Evolutionary conservation across 2,888 invertebrate species (phyloP).

Genomic region (Nycteola revayana): DNA sequence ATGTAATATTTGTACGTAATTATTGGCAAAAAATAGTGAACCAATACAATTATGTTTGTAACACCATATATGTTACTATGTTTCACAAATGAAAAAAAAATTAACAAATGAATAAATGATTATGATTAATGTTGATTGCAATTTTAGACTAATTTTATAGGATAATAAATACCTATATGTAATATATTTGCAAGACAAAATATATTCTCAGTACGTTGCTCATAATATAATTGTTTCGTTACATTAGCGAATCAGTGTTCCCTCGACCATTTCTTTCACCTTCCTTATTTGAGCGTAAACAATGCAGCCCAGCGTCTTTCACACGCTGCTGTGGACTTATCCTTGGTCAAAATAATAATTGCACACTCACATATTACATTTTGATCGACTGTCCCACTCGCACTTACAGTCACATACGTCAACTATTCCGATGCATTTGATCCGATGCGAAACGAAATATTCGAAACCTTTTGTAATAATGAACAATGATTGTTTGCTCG

Average conservation of each 20-base stretch:
- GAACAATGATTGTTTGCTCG: slow-evolving; percentile 82
- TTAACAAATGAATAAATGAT: too few relatives aligned
- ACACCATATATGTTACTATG: background rate
- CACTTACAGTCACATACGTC: slow-evolving; percentile 63
- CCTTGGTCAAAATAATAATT: slow-evolving; percentile 81
- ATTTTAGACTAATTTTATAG: too few relatives aligned
- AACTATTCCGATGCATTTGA: slow-evolving; percentile 74
- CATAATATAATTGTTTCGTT: slow-evolving; percentile 61
- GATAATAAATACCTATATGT: too few relatives aligned
- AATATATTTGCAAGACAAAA: too few relatives aligned
- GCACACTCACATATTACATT: slow-evolving; percentile 66
- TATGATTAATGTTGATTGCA: too few relatives aligned
- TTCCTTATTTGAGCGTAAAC: slow-evolving; percentile 80
- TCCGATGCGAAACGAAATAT: slow-evolving; percentile 79
- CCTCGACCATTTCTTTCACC: slow-evolving; percentile 67
- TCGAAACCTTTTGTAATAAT: slow-evolving; percentile 81
- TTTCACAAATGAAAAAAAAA: too few relatives aligned
- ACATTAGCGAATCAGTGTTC: slow-evolving; percentile 60
- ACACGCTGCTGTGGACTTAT: slow-evolving; percentile 78
- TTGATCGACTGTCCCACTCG: slow-evolving; percentile 52
- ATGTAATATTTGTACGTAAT: too few relatives aligned
- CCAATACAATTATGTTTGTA: too few relatives aligned
- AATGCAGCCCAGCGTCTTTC: slow-evolving; percentile 76
- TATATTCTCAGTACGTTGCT: slow-evolving; percentile 44
- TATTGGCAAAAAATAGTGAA: too few relatives aligned